Evolutionary conservation across 2,113 vertebrate species (phyloP), one percentile per base, ranked within the genome.

Genomic region (Triplophysa tibetana): DNA sequence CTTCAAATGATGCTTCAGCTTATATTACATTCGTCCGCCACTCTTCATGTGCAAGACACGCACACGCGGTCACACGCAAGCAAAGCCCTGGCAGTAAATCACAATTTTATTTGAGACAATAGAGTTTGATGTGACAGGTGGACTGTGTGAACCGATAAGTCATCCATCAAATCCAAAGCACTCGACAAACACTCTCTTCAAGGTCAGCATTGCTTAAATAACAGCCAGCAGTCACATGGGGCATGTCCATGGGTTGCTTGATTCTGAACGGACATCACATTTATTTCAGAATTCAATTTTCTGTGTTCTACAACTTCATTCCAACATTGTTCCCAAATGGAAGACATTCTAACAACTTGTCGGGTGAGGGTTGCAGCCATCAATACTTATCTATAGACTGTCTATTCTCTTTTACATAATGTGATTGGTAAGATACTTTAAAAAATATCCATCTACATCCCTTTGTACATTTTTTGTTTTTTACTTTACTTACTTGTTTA

Each of bases 91-190:
- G 69, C 70, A n/a, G 60, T 66, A 72, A 79, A 82, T 82, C 73
- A 72, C 80, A 67, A 67, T 66, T 85, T 79, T 79, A 85, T 85
- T 81, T 61, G 33, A 64, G 45, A 75, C 60, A 78, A 77, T 75
- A 70, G 80, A 77, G 77, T 78, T 54, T 68, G 67, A 70, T 82
- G 77, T 82, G 83, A 85, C 83, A 82, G 77, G 77, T n/a, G 77
- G 21, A 76, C 66, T 79, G 76, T 77, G 66, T 77, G 61, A 76
- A 79, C 77, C 61, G 77, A 82, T 82, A 76, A 85, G 80, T 69
- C 72, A 82, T 85, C 80, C 80, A 79, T 85, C 73, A 82, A 72
- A 79, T 79, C 69, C 78, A 82, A 81, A 79, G 70, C 70, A 81
- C 60, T 24, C 50, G 65, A 76, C 65, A 29, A 64, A 79, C 66